These are phyloP conservation scores for Cataglyphis rosenhaueri DNA, from an alignment of 2,888 invertebrate genomes.

Conservation along the genomic window DNA sequence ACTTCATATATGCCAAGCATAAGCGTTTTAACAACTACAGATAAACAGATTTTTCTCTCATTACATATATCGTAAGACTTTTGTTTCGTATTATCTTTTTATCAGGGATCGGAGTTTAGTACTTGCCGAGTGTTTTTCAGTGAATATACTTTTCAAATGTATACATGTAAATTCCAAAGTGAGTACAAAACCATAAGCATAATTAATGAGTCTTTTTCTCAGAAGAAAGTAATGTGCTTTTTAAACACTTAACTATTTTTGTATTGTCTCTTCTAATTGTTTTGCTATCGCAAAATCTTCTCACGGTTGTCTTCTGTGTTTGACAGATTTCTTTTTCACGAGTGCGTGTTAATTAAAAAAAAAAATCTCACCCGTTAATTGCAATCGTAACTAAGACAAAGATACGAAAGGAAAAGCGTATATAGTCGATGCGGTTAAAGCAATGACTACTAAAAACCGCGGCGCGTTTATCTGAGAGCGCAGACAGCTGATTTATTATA, in stretches of 20 bases:
- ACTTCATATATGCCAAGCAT: neutral
- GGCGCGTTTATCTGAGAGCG: constrained; percentile 31
- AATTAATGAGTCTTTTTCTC: neutral
- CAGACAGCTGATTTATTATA: constrained; percentile 54
- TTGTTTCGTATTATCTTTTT: neutral
- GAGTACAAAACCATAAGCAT: neutral
- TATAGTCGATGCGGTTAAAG: constrained; percentile 20
- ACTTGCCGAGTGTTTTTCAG: neutral
- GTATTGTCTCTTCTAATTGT: neutral
- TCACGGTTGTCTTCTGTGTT: neutral
- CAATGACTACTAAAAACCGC: constrained; percentile 4
- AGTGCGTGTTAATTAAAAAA: neutral
- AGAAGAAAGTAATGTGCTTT: neutral
- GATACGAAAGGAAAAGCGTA: constrained; percentile 10
- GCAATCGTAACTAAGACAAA: neutral
- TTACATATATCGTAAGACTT: neutral
- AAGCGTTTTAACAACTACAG: neutral
- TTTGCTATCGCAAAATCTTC: neutral
- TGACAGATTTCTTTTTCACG: neutral
- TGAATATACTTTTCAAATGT: neutral
- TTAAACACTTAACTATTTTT: neutral
- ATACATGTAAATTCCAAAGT: neutral
- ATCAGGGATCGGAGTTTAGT: neutral
- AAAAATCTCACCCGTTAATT: constrained; percentile 21
- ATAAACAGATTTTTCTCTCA: neutral